Base-by-base conservation (phyloP, 2,113 vertebrate genomes). In the Saccopteryx bilineata region DNA sequence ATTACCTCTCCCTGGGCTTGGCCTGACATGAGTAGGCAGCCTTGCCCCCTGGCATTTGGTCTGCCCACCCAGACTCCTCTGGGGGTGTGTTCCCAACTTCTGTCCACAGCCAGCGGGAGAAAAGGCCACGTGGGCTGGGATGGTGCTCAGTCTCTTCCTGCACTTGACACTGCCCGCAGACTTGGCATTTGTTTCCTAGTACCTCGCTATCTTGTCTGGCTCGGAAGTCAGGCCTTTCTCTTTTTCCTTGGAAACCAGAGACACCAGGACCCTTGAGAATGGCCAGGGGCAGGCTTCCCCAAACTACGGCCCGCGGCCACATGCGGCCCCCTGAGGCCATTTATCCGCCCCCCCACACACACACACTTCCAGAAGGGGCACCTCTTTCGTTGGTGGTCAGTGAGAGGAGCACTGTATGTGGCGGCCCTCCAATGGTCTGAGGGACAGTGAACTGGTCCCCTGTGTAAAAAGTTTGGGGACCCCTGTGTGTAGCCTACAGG, bases 1-100 rank as follows among this genome's bases (percentile, higher is more conserved):
- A 87, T 78, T 48, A 83, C 54, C 93, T 91, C 75, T 92, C 48
- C 31, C 39, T 71, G 72, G 69, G 24, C 71, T 87, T 93, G 54
- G 81, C 61, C 61, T 66, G 88, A 92, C 10, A 21, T 11, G n/a
- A 71, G 56, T 31, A 66, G 52, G 60, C 69, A 87, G 63, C 39
- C n/a, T 84, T 9, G 5, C 26, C 52, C 89, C 60, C 80, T 71
- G 46, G 69, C 26, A 48, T n/a, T 84, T 78, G n/a, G 31, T 69
- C 82, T 84, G 50, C 50, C 75, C 69, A 52, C 82, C 46, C 24
- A 93, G 60, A 75, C 48, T 31, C 54, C n/a, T 80, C 89, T 65
- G 39, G 50, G n/a, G 79, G 31, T n/a, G 4, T 54, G 18, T 82
- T 12, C 26, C 68, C 28, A 71, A 48, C 28, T 23, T 84, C 71